These are phyloP conservation scores for Orycteropus afer DNA, from an alignment of 2,113 vertebrate genomes.

Conservation along the genomic window DNA sequence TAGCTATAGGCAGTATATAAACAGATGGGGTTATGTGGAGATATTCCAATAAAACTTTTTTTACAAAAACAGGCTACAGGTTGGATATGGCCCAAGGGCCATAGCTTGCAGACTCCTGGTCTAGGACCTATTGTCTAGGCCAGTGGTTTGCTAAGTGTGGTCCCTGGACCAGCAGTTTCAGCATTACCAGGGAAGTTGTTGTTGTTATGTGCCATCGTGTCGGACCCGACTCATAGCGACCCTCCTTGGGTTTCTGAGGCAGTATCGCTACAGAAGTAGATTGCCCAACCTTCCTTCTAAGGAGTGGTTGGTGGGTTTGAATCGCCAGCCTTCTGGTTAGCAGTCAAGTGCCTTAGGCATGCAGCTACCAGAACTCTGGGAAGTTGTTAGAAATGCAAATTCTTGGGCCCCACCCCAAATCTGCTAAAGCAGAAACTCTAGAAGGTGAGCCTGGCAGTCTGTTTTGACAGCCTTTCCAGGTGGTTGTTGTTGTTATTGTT, in stretches of 20 bases:
- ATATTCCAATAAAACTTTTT: background rate
- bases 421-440: background rate
- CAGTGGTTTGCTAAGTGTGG: too few relatives aligned
- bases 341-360: too few relatives aligned
- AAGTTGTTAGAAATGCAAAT: background rate
- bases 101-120: background rate
- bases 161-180: background rate
- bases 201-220: too few relatives aligned
- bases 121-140: background rate
- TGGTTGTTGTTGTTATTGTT: background rate
- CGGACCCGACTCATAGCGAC: too few relatives aligned
- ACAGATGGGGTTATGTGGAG: background rate
- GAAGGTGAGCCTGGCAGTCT: background rate
- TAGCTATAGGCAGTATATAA: background rate
- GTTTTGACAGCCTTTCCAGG: background rate
- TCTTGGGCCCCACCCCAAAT: background rate
- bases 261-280: too few relatives aligned
- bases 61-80: background rate
- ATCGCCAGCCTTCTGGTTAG: too few relatives aligned
- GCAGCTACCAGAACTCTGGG: too few relatives aligned
- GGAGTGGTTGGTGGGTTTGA: too few relatives aligned
- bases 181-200: rapidly evolving
- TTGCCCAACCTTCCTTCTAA: too few relatives aligned
- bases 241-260: too few relatives aligned
- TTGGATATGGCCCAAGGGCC: background rate